Evolutionary conservation across 1,140 invertebrate species (phyloP).

Genomic region (Ceratina australensis): DNA sequence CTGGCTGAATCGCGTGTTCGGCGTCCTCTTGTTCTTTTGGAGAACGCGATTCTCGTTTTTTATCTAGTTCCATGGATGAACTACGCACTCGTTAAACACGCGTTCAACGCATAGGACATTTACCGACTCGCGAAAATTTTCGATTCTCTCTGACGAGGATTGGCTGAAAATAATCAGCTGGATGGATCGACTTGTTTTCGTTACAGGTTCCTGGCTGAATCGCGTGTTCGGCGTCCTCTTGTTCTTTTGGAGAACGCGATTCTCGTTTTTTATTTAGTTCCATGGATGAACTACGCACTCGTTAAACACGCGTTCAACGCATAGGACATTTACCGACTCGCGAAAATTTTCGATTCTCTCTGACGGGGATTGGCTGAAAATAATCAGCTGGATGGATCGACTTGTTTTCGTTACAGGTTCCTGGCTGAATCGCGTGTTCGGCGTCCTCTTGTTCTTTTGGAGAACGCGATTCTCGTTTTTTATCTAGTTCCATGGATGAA

Average conservation of each 20-base stretch:
- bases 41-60: no score
- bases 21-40: conserved; percentile 60
- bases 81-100: no score
- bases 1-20: conserved; percentile 27
- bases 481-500: no score
- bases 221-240: conserved; percentile 50
- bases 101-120: no score
- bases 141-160: background rate
- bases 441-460: conserved; percentile 60
- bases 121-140: no score
- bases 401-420: conserved; percentile 55
- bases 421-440: conserved; percentile 27
- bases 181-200: conserved; percentile 60
- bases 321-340: no score
- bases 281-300: no score
- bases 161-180: conserved; percentile 54
- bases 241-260: conserved; percentile 57
- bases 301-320: no score
- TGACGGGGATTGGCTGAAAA: conserved; percentile 18
- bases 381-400: conserved; percentile 60
- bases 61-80: no score
- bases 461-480: no score
- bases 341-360: no score
- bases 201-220: conserved; percentile 36
- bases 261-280: no score